Evolutionary conservation across 2,888 invertebrate genomes (phyloP), one percentile per base, ranked within the genome.

Genomic region (Melitaea athalia): DNA sequence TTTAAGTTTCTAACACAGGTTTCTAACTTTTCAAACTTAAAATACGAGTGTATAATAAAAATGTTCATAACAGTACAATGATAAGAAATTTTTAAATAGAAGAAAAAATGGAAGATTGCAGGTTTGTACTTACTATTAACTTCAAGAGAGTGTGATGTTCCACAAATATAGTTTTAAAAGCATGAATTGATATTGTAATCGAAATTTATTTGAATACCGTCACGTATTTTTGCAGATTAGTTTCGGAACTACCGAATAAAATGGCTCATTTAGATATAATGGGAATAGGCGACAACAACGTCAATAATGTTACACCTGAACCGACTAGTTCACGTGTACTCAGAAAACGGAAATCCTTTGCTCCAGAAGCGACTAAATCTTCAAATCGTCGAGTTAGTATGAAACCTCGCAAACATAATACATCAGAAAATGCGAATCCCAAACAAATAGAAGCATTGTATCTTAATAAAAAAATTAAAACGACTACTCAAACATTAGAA

Each of bases 381-480:
- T 83, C 85, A 43, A 93, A 93, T 76, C 89, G 93, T 55, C 83
- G 93, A 76, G 92, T 93, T 6, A 88, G 81, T 72, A 90, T 92
- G 87, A 91, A 89, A 75, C 93, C 93, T 42, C 86, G 89, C 14
- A 93, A 92, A 80, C 86, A 86, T 73, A 79, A 82, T 59, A 79
- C 87, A 69, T 78, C 84, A 61, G 87, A 92, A 77, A 89, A 85
- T 77, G 83, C 89, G 8, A 88, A 82, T 77, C 79, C 85, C 63
- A 93, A 89, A 78, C 89, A 93, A 79, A 89, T 93, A 67, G 93
- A 93, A 77, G 92, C 93, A 57, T 87, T 94, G 74, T 94, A 94
- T 79, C 86, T 94, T 50, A 94, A 94, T 76, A 94, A 93, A 79
- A 93, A 86, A 78, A 85, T 94, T 0, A 94, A 93, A 77, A 86